phyloP scores from a whole-genome alignment of 2,797 vertebrate species.

The Oreochromis grahami region DNA sequence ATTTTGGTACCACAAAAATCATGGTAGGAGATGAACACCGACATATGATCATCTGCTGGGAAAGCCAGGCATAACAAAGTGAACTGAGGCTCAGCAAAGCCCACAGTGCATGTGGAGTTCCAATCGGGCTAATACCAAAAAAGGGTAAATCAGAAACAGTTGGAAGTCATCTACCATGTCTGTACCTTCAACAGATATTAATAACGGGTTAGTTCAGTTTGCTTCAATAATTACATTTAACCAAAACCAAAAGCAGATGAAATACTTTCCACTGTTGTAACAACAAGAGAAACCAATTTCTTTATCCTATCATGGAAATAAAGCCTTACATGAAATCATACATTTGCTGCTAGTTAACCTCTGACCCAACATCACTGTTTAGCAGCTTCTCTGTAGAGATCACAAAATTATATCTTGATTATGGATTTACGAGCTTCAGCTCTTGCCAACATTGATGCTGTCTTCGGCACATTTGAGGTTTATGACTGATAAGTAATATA shows the following conservation, averaged over 20 bases:
- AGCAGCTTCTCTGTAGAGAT: neutral
- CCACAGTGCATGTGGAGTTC: neutral
- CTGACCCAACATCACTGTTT: neutral
- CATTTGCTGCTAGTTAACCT: neutral
- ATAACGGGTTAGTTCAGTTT: neutral
- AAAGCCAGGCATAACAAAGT: conserved; percentile 2
- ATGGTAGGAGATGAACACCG: neutral
- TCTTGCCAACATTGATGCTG: neutral
- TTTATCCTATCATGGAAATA: neutral
- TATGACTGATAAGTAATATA: conserved; percentile 6
- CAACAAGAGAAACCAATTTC: neutral
- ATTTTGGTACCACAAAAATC: neutral
- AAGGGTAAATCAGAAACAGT: neutral
- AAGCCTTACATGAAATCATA: fast-evolving
- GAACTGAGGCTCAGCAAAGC: neutral
- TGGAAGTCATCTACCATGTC: neutral
- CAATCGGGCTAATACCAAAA: fast-evolving
- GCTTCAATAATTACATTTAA: neutral
- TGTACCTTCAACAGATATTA: neutral
- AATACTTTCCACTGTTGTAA: neutral
- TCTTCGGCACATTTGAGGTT: neutral
- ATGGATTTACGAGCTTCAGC: neutral
- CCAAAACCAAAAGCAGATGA: fast-evolving
- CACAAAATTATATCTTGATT: neutral
- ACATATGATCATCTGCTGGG: neutral